These are phyloP conservation scores for Lepidochrysops patricia DNA, from an alignment of 2,888 invertebrate species.

Conservation along the genomic window DNA sequence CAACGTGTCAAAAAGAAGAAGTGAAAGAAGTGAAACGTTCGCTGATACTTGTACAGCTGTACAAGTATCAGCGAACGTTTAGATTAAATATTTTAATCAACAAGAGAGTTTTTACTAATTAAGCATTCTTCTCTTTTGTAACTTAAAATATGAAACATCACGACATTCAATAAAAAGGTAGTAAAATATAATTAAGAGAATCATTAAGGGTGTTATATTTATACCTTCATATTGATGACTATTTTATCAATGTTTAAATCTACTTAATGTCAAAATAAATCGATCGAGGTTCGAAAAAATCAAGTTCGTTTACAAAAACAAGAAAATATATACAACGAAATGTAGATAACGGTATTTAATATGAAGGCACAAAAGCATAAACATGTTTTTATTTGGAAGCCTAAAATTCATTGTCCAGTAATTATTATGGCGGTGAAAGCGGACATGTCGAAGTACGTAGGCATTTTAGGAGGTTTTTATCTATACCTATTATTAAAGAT, in stretches of 20 bases:
- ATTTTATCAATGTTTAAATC: background rate
- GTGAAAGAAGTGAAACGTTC: no score
- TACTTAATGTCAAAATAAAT: background rate
- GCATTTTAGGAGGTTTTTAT: no score
- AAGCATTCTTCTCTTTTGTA: no score
- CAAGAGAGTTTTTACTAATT: no score
- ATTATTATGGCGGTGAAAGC: background rate
- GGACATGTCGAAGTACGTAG: background rate
- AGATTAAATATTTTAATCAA: no score
- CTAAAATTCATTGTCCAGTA: background rate
- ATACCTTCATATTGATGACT: background rate
- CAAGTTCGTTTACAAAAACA: background rate
- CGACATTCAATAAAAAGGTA: no score
- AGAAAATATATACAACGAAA: background rate
- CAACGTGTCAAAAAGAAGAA: no score
- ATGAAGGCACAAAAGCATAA: background rate
- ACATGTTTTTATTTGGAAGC: background rate
- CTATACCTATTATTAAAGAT: no score
- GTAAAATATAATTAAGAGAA: background rate
- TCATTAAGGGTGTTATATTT: background rate
- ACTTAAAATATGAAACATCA: background rate
- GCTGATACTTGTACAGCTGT: no score
- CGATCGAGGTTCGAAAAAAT: background rate
- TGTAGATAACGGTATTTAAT: background rate
- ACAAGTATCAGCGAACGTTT: no score